Evolutionary conservation across 2,888 invertebrate species (phyloP), one percentile per base, ranked within the genome.

Genomic region (Pogonocherus hispidulus): DNA sequence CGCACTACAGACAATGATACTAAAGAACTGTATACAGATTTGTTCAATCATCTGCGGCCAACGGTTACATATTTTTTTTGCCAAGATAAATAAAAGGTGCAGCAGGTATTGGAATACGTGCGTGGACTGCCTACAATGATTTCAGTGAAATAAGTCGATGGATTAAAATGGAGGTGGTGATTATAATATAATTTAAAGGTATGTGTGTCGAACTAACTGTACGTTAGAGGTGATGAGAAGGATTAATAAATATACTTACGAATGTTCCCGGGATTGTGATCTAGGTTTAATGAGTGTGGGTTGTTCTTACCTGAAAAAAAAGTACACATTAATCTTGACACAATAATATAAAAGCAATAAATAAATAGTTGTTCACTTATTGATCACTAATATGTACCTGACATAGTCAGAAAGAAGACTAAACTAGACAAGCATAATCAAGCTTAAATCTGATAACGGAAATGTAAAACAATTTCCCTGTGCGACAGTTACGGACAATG

Each of bases 201-300:
- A 55, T 55, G 18, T 18, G 35, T 54, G 32, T 54, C 37, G n/a
- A 35, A 41, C 14, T 55, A 37, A 55, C 55, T 55, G 41, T 55
- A 20, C 4, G n/a, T 20, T 20, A 22, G 27, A 20, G 6, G 27
- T 37, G 22, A 55, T 37, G 19, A 9, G 55, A n/a, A 37, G 20
- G 18, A 55, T 35, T 55, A 20, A n/a, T 54, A 18, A 19, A 32
- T 9, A 22, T 55, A 55, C 55, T 55, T 55, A 55, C 55, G 14
- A 55, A 55, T 6, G n/a, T 47, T 47, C 9, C 19, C 11, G 11
- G n/a, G 52, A 16, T n/a, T 19, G 32, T 52, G 27, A 52, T n/a
- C n/a, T n/a, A 22, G 49, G 19, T n/a, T 52, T 16, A 19, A 32
- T 11, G 11, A 18, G 32, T 22, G 49, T 20, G 20, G 19, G 16